phyloP scores from a whole-genome alignment of 1,140 invertebrate species.

The Oppia nitens region DNA sequence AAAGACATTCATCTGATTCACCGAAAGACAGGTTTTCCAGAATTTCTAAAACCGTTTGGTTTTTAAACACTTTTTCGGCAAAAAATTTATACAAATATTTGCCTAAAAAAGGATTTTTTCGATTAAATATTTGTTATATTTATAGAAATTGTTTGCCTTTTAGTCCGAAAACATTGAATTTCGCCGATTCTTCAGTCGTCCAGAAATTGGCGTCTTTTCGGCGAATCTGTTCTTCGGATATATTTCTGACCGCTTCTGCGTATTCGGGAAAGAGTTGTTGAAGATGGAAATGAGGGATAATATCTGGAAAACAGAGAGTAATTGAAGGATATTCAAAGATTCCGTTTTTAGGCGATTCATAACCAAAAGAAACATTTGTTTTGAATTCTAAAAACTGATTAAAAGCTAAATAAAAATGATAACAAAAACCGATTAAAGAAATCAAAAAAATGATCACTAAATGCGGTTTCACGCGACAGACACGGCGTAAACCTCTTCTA shows the following conservation, averaged over 20 bases:
- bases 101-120: not conserved
- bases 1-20: slow-evolving; percentile 9
- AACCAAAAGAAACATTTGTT: not conserved
- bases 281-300: slow-evolving; percentile 8
- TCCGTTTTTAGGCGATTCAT: slow-evolving; percentile 7
- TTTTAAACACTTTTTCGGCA: slow-evolving; percentile 1
- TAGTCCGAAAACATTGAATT: not conserved
- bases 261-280: slow-evolving; percentile 6
- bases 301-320: slow-evolving; percentile 9
- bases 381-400: slow-evolving; percentile 10
- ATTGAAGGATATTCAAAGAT: slow-evolving; percentile 7
- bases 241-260: slow-evolving; percentile 4
- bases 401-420: slow-evolving; percentile 8
- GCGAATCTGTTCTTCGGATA: not conserved
- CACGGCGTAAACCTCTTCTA: not conserved
- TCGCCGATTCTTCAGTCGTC: not conserved
- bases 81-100: slow-evolving; percentile 8
- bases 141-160: not conserved
- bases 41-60: not conserved
- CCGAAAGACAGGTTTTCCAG: slow-evolving; percentile 6
- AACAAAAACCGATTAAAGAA: slow-evolving; percentile 9
- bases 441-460: slow-evolving; percentile 11
- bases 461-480: not conserved
- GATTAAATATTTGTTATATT: not conserved
- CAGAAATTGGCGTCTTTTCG: slow-evolving; percentile 10